A percentile compares a stretch with the other conserved stretches of the same genome.
Evolutionary conservation across 2,797 vertebrate species (phyloP).

Genomic region (Peromyscus aztecus): DNA sequence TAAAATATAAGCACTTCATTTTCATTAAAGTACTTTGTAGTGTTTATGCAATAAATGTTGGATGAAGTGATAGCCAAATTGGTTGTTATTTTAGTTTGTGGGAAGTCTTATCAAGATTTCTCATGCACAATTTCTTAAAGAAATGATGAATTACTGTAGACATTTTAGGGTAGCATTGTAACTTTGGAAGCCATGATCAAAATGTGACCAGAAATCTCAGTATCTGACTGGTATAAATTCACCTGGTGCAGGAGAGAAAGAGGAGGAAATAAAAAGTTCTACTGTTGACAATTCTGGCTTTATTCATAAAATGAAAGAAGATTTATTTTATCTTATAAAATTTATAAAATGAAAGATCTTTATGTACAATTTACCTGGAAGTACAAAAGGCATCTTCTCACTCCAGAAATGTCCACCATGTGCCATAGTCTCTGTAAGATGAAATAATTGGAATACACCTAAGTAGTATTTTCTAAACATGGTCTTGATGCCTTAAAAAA

Average conservation of each 20-base stretch:
- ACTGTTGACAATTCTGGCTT: neutral
- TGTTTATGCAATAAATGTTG: constrained; percentile 73
- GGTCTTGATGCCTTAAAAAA: neutral
- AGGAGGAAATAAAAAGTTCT: neutral
- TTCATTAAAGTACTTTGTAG: constrained; percentile 66
- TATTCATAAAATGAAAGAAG: neutral
- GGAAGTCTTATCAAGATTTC: constrained; percentile 48
- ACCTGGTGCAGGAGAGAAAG: neutral
- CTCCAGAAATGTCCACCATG: neutral
- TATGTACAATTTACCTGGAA: neutral
- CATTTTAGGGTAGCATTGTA: neutral
- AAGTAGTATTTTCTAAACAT: neutral
- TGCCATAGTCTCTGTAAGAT: neutral
- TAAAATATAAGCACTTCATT: constrained; percentile 64
- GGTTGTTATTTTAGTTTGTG: constrained; percentile 75
- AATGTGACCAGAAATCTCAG: neutral
- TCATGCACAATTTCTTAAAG: constrained; percentile 19
- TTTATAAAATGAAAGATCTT: neutral
- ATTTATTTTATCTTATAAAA: neutral
- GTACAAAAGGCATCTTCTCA: neutral
- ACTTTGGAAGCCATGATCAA: neutral
- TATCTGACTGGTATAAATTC: neutral
- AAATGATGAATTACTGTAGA: neutral
- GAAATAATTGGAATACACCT: neutral
- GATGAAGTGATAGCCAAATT: constrained; percentile 63